phyloP scores from a whole-genome alignment of 2,113 vertebrate genomes.

The Gnathonemus echidnorhynchus region DNA sequence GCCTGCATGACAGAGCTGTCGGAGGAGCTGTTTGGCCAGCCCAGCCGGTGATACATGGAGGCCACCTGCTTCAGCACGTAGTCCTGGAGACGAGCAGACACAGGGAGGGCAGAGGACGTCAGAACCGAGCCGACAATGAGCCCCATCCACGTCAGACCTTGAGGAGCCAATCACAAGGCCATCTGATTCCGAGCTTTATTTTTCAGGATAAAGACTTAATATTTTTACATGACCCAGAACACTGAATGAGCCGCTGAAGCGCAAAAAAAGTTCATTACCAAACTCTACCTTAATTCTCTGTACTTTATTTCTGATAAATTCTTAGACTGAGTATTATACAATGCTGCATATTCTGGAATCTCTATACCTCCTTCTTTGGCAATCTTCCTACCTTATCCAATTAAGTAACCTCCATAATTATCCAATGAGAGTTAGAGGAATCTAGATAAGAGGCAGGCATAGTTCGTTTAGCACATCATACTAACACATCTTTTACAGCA shows the following conservation, averaged over 20 bases:
- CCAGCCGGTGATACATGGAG: slow-evolving; percentile 83
- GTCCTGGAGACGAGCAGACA: slow-evolving; percentile 59
- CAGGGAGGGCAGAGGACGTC: neutral
- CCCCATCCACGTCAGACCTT: neutral
- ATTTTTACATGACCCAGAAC: neutral
- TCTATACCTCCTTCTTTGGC: neutral
- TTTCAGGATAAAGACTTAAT: neutral
- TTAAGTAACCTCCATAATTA: neutral
- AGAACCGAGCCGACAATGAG: neutral
- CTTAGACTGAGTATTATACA: neutral
- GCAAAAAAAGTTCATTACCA: neutral
- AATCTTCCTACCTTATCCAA: neutral
- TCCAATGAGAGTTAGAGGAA: neutral
- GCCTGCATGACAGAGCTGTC: slow-evolving; percentile 78
- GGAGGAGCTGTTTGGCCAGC: slow-evolving; percentile 76
- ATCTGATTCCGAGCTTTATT: neutral
- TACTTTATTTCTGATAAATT: neutral
- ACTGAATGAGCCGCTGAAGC: neutral
- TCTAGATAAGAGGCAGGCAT: neutral
- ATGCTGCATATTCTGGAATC: neutral
- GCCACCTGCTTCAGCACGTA: slow-evolving; percentile 91
- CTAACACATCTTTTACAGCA: neutral
- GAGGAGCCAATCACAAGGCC: neutral
- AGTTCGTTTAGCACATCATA: neutral
- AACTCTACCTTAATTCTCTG: neutral